Evolutionary conservation across 1,140 invertebrate genomes (phyloP).

Genomic region (Caenorhabditis remanei): DNA sequence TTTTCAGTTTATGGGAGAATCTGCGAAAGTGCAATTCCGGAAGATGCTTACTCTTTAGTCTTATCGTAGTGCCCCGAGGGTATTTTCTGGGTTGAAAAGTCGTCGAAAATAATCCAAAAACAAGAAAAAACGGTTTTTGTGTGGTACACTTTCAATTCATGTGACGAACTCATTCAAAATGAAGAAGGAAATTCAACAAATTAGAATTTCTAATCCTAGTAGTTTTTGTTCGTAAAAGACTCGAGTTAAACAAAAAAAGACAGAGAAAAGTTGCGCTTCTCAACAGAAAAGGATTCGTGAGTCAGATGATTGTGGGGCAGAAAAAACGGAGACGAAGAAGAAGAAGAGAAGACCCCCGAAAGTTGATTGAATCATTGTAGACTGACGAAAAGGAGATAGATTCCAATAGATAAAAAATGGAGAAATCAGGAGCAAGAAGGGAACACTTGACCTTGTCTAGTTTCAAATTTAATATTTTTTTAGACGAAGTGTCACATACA

Average conservation of each 20-base stretch:
- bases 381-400: neutral
- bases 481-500: no score
- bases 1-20: neutral
- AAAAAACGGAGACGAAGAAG: neutral
- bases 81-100: neutral
- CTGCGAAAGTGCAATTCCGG: neutral
- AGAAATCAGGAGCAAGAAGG: neutral
- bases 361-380: constrained; percentile 45
- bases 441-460: constrained; percentile 8
- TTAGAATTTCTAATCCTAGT: no score
- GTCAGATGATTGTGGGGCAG: constrained; percentile 21
- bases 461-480: neutral
- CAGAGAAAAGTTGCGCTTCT: neutral
- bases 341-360: neutral
- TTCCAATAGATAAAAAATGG: neutral
- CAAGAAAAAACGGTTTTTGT: neutral
- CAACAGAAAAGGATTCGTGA: constrained; percentile 4
- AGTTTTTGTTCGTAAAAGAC: no score
- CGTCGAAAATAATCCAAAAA: neutral
- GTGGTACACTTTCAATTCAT: neutral
- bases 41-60: neutral
- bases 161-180: no score
- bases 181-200: no score
- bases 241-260: neutral
- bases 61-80: neutral